These are phyloP conservation scores for Zootoca vivipara DNA, from an alignment of 2,113 vertebrate species.

Conservation along the genomic window DNA sequence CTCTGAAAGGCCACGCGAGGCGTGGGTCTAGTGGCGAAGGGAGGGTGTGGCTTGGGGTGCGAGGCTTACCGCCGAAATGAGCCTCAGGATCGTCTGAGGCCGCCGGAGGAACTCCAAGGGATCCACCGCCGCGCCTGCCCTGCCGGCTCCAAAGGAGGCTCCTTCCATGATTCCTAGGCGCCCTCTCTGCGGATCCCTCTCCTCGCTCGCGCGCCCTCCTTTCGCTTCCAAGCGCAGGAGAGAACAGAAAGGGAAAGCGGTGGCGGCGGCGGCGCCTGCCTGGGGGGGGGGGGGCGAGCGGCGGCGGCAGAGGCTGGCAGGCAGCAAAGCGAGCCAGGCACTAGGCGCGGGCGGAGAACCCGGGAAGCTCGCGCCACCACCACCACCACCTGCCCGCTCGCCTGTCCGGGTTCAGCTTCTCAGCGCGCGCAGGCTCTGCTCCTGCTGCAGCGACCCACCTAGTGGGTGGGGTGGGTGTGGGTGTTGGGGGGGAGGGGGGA, in stretches of 20 bases:
- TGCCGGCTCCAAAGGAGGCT: constrained; percentile 92
- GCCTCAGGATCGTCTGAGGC: constrained; percentile 91
- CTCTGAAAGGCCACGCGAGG: neutral
- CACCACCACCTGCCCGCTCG: neutral
- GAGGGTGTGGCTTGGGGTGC: neutral
- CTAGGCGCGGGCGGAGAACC: neutral
- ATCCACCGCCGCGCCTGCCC: constrained; percentile 85
- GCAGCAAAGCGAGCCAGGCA: neutral
- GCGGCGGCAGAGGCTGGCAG: neutral
- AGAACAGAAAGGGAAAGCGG: neutral
- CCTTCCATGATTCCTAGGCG: constrained; percentile 84
- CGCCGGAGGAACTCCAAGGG: constrained; percentile 87
- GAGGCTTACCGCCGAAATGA: constrained; percentile 87
- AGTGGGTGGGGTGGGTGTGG: too few species aligned
- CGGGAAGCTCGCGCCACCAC: neutral
- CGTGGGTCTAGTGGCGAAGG: neutral
- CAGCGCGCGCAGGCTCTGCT: neutral
- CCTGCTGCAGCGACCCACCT: too few species aligned
- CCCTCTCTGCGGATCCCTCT: neutral
- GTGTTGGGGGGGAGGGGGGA: too few species aligned
- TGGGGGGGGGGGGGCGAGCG: neutral
- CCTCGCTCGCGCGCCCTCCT: too few species aligned
- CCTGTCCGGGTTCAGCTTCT: neutral
- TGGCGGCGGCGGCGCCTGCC: neutral
- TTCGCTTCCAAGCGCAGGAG: neutral